Base-by-base conservation (phyloP, 2,888 invertebrate genomes). In the Stomorhina lunata region DNA sequence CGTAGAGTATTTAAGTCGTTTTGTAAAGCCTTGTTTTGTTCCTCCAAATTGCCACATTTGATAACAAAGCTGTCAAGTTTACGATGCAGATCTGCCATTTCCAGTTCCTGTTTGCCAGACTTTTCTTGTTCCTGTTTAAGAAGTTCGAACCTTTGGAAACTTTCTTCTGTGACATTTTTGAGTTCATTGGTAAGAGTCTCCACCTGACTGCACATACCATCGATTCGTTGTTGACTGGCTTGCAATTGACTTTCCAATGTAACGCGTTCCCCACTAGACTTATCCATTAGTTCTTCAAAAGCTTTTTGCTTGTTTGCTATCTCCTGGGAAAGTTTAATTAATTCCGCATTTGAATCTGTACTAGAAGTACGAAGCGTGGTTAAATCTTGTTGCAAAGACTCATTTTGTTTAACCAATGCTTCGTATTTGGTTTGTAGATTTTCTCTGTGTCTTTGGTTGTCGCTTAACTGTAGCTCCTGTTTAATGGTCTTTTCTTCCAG, bases 311-410 rank as follows among this genome's bases (percentile, higher is more conserved):
- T 93, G 17, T 92, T 92, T 85, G 93, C 92, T 0, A 94, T 88
- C 84, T 93, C 92, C 83, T 93, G 92, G 3, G 92, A 92, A 37
- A 94, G 88, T 84, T 93, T 92, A 75, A 92, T 90, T 63, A 94
- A 92, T 85, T 94, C 93, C 77, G 92, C 93, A 85, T 92, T 93
- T 0, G 94, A 94, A 87, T 94, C 93, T 15, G 92, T 93, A 0
- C 93, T 92, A 82, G 93, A 92, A 53, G 92, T 93, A 63, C 93
- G 93, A 43, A 94, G 88, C 86, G 92, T 92, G 66, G 93, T 90
- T 81, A 95, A 92, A 87, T 94, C 93, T 4, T 92, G 87, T 90
- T 94, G 94, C 20, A 93, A 90, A 71, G 93, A 92, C 15, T 92
- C 92, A 87, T 94, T 94, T 80, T 93, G 92, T 55, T 92, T 92